These are phyloP conservation scores for Panurus biarmicus DNA, from an alignment of 2,113 vertebrate species.

Conservation along the genomic window DNA sequence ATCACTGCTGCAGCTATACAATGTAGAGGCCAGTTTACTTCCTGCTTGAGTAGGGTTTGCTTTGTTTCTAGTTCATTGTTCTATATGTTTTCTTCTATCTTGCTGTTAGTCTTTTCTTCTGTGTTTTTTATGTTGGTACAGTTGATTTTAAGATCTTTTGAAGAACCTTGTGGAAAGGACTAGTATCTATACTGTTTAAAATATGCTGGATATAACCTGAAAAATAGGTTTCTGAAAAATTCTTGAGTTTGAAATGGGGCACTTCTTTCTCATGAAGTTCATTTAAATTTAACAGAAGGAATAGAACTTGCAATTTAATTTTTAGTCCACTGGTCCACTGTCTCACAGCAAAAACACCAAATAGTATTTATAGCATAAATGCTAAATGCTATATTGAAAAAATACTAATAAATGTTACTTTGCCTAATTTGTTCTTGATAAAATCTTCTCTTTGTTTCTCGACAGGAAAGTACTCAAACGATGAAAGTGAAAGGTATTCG, in stretches of 20 bases:
- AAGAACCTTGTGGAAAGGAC: not conserved
- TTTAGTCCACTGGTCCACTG: not conserved
- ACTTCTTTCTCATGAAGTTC: not conserved
- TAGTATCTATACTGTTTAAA: not conserved
- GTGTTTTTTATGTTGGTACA: not conserved
- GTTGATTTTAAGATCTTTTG: not conserved
- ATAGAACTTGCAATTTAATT: not conserved
- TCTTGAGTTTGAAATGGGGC: not conserved
- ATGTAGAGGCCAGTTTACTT: not conserved
- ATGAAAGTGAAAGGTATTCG: constrained; percentile 75
- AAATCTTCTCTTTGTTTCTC: constrained; percentile 1
- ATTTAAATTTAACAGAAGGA: not conserved
- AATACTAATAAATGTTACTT: not conserved
- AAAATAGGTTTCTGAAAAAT: not conserved
- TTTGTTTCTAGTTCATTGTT: not conserved
- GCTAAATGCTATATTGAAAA: not conserved
- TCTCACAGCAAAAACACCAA: not conserved
- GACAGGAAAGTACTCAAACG: constrained; percentile 72
- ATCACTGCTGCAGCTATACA: not conserved
- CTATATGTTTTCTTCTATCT: not conserved
- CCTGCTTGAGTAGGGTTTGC: not conserved
- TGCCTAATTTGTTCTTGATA: not conserved
- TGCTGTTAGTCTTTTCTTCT: not conserved
- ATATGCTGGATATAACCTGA: not conserved
- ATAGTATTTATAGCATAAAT: not conserved